These are phyloP conservation scores for Vimba vimba DNA, from an alignment of 2,113 vertebrate genomes.

Conservation along the genomic window DNA sequence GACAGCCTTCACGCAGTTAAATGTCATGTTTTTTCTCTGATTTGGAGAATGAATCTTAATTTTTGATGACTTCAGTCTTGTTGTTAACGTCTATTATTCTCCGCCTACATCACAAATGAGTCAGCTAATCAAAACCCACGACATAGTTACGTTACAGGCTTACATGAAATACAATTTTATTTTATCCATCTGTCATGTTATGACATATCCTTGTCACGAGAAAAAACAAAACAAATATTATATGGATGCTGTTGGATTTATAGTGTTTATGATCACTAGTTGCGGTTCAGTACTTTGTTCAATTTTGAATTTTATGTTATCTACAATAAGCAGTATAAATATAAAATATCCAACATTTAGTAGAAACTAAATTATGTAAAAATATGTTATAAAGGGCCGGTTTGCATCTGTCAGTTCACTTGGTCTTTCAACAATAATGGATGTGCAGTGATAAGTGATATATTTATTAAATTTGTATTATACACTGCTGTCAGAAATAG, in stretches of 20 bases:
- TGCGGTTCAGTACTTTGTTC: background rate
- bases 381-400: background rate
- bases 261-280: background rate
- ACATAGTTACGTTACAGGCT: background rate
- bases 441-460: background rate
- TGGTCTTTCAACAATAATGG: background rate
- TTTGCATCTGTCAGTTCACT: background rate
- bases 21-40: background rate
- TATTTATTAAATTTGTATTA: background rate
- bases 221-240: background rate
- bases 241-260: background rate
- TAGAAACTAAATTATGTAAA: background rate
- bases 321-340: background rate
- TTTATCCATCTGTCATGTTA: background rate
- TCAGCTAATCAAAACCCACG: background rate
- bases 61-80: background rate
- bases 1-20: background rate
- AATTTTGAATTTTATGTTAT: background rate
- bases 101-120: background rate
- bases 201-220: background rate
- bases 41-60: conserved; percentile 1
- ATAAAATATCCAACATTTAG: background rate
- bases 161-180: background rate
- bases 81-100: background rate
- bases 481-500: background rate